A percentile compares a stretch with the other conserved stretches of the same genome.
These are phyloP conservation scores for Hemitrygon akajei DNA, from an alignment of 2,797 vertebrate genomes.

Conservation along the genomic window DNA sequence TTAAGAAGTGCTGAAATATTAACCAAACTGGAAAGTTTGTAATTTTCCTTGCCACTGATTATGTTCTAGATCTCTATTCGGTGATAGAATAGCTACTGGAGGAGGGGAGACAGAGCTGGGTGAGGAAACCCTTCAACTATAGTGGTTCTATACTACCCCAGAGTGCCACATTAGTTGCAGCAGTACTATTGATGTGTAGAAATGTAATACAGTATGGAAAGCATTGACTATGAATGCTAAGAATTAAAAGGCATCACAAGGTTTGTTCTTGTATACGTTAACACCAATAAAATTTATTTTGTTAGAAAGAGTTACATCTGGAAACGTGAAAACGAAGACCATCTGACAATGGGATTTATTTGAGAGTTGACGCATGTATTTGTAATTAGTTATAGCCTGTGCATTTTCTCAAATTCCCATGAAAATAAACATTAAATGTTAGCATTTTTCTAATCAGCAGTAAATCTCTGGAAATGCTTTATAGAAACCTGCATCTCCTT, in stretches of 20 bases:
- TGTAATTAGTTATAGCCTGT: background rate
- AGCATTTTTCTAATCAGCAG: background rate
- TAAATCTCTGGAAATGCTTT: background rate
- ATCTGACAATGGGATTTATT: background rate
- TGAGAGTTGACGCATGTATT: background rate
- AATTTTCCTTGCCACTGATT: background rate
- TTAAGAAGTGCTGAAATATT: background rate
- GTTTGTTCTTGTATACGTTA: no score
- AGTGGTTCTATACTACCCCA: no score
- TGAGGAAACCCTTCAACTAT: no score
- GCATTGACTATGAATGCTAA: no score
- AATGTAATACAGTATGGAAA: no score
- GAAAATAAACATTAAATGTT: background rate
- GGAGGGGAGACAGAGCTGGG: no score
- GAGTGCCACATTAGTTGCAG: no score
- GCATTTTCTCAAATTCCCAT: background rate
- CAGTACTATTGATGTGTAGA: no score
- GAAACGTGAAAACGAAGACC: background rate
- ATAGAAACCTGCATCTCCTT: background rate
- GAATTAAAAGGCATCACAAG: no score
- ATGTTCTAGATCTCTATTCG: background rate
- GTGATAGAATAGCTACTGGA: background rate
- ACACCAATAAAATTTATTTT: no score
- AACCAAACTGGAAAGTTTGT: background rate
- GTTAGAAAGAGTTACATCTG: no score